Percentiles rank a stretch among this genome's conserved stretches.
phyloP scores from a whole-genome alignment of 2,888 invertebrate genomes.

The Ecliptopera silaceata region DNA sequence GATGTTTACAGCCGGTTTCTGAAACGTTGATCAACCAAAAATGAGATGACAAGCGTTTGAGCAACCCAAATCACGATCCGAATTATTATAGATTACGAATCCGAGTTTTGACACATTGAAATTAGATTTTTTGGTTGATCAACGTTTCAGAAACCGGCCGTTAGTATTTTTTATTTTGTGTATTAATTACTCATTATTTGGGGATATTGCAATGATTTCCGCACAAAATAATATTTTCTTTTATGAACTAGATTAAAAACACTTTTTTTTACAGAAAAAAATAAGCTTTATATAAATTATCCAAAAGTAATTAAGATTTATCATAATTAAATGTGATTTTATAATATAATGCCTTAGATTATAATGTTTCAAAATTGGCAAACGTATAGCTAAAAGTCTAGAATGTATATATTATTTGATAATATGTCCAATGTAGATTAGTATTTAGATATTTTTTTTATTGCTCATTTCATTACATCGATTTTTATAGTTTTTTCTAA shows the following conservation, averaged over 20 bases:
- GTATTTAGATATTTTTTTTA: slow-evolving; percentile 23
- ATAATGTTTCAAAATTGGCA: slow-evolving; percentile 33
- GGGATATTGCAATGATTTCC: slow-evolving; percentile 22
- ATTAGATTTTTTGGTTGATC: too few species aligned
- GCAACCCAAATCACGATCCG: too few species aligned
- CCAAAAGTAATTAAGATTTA: slow-evolving; percentile 36
- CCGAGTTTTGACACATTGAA: too few species aligned
- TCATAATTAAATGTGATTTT: slow-evolving; percentile 60
- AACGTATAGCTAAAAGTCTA: slow-evolving; percentile 50
- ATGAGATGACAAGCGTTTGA: too few species aligned
- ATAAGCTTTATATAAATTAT: slow-evolving; percentile 31
- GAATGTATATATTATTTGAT: slow-evolving; percentile 39
- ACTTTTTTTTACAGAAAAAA: slow-evolving; percentile 1
- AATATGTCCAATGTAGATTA: slow-evolving; percentile 37
- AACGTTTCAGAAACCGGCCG: too few species aligned
- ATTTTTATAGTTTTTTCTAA: slow-evolving; percentile 47
- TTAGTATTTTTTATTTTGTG: slow-evolving; percentile 31
- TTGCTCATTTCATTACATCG: slow-evolving; percentile 76
- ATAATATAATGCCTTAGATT: slow-evolving; percentile 39
- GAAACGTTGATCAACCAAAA: too few species aligned
- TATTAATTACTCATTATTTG: slow-evolving; percentile 13
- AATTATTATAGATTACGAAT: too few species aligned
- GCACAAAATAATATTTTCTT: slow-evolving; percentile 23
- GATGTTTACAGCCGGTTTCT: too few species aligned
- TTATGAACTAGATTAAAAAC: background rate